Evolutionary conservation across 2,113 vertebrate genomes (phyloP).

Genomic region (Lipotes vexillifer): DNA sequence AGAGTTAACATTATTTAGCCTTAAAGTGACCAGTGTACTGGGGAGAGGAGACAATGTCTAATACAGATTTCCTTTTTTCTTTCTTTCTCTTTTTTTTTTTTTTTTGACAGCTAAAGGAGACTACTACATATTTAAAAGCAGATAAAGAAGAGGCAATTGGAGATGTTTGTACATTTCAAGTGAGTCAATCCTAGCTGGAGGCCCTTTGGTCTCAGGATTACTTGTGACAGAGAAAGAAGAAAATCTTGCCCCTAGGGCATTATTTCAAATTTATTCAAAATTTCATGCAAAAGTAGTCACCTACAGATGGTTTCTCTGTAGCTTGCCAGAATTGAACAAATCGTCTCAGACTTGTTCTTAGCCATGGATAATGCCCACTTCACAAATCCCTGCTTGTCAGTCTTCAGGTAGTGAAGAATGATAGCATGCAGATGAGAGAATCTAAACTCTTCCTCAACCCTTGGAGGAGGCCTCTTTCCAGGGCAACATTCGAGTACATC

Average conservation of each 20-base stretch:
- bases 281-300: neutral
- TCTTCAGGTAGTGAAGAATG: neutral
- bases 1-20: neutral
- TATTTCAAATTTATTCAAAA: conserved; percentile 33
- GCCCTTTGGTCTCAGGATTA: neutral
- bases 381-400: conserved; percentile 22
- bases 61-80: neutral
- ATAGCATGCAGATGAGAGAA: neutral
- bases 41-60: neutral
- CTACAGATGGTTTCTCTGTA: conserved; percentile 35
- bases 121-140: neutral
- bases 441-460: neutral
- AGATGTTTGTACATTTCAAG: neutral
- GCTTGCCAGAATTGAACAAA: neutral
- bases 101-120: neutral
- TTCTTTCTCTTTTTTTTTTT: neutral
- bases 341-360: neutral
- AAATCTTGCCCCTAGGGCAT: conserved; percentile 29
- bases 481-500: neutral
- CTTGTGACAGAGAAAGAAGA: neutral
- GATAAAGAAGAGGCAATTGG: neutral
- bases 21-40: neutral
- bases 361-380: neutral
- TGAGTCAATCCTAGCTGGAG: neutral
- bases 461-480: neutral